Evolutionary conservation across 64 coral and sea anemone genomes (phyloP).

Genomic region (Montipora efflorescens): DNA sequence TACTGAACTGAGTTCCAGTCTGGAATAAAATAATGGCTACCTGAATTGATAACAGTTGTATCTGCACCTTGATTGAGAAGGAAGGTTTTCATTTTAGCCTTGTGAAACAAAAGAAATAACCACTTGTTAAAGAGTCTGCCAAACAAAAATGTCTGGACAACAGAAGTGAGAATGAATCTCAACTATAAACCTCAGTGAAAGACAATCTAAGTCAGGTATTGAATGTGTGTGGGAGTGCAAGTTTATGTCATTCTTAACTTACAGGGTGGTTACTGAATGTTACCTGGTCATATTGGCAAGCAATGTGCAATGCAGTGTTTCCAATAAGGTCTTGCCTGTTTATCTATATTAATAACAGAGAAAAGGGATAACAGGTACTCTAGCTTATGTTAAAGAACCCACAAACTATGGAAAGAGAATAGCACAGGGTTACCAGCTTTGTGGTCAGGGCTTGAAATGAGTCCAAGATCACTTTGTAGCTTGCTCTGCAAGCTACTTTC

Average conservation of each 20-base stretch:
- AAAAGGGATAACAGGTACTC: too few relatives aligned
- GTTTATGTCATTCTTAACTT: neutral
- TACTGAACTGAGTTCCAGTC: too few relatives aligned
- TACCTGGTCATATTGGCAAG: conserved; percentile 81
- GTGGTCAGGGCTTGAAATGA: too few relatives aligned
- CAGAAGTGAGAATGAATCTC: neutral
- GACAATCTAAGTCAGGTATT: too few relatives aligned
- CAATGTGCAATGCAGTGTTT: conserved; percentile 88
- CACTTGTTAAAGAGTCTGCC: neutral
- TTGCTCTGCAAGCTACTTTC: too few relatives aligned
- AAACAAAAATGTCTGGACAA: neutral
- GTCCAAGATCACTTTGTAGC: too few relatives aligned
- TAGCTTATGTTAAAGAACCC: too few relatives aligned
- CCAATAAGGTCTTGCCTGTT: conserved; percentile 89
- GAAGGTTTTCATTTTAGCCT: conserved; percentile 61
- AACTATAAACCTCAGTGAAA: neutral
- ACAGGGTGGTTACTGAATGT: neutral
- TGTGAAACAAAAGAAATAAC: neutral
- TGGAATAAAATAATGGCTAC: neutral
- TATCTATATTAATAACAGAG: conserved; percentile 33
- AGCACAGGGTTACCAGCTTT: too few relatives aligned
- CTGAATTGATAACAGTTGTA: conserved; percentile 68
- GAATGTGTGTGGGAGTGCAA: too few relatives aligned
- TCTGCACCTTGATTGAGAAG: conserved; percentile 65
- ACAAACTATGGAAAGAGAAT: neutral